Percentiles rank a stretch among this genome's conserved stretches.
These are phyloP conservation scores for Nephrotoma flavescens DNA, from an alignment of 2,888 invertebrate genomes.

Conservation along the genomic window DNA sequence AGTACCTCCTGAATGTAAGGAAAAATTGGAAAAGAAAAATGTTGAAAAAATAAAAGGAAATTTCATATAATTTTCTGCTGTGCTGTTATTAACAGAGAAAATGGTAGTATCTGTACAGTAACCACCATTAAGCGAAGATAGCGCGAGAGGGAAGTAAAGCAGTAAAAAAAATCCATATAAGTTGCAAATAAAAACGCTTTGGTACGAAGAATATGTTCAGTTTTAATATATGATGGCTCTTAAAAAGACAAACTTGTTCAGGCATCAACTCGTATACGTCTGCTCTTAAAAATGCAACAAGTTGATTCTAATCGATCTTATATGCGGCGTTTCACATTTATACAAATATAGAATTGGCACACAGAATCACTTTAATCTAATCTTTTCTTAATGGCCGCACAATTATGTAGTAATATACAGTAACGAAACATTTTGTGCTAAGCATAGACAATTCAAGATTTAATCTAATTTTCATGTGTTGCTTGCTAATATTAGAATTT, in stretches of 20 bases:
- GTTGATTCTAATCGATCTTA: background rate
- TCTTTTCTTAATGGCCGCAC: background rate
- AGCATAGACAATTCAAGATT: background rate
- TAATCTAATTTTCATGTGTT: background rate
- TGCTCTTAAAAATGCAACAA: background rate
- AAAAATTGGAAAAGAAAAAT: background rate
- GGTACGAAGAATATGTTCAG: background rate
- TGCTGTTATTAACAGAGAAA: background rate
- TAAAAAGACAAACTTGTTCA: background rate
- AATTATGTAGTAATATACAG: background rate
- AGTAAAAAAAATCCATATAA: background rate
- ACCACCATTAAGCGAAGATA: background rate
- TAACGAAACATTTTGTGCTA: background rate
- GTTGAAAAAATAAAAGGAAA: background rate
- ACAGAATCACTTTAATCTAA: background rate
- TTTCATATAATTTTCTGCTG: background rate
- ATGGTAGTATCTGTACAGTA: background rate
- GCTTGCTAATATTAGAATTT: background rate
- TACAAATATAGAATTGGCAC: background rate
- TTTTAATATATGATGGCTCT: background rate
- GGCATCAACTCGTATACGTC: background rate
- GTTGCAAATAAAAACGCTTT: background rate
- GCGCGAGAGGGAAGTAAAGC: background rate
- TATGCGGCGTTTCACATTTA: background rate
- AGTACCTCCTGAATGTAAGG: background rate